A percentile compares a stretch with the other conserved stretches of the same genome.
Conservation (phyloP, 2,113 vertebrate species). For the Hippocampus comes region DNA sequence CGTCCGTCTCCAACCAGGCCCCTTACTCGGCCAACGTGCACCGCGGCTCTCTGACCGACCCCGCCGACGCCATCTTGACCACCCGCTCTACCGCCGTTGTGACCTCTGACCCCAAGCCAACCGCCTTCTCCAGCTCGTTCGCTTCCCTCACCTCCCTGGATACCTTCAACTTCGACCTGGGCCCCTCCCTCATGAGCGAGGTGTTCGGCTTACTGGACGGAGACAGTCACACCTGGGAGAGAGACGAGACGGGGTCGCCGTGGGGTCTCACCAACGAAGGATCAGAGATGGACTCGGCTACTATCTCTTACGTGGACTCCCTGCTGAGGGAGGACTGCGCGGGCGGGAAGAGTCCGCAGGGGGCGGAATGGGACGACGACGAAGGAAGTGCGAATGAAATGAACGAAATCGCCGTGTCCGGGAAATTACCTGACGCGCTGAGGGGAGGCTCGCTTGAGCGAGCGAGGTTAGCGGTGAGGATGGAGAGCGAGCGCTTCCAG, state of each 20-base stretch:
- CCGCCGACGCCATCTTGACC: conserved; percentile 54
- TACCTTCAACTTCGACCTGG: conserved; percentile 91
- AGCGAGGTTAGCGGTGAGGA: conserved; percentile 31
- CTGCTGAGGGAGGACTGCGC: conserved; percentile 66
- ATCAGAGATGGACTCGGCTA: conserved; percentile 63
- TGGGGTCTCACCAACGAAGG: conserved; percentile 48
- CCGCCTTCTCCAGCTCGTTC: conserved; percentile 64
- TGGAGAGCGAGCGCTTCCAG: conserved; percentile 65
- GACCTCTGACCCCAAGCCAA: conserved; percentile 55
- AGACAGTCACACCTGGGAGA: conserved; percentile 39
- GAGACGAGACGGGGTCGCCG: conserved; percentile 50
- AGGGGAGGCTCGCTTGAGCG: conserved; percentile 39
- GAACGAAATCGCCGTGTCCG: conserved; percentile 36
- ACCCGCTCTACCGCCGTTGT: conserved; percentile 71
- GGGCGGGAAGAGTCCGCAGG: conserved; percentile 53
- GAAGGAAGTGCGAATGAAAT: conserved; percentile 28
- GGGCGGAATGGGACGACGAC: conserved; percentile 53
- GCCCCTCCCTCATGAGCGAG: conserved; percentile 93
- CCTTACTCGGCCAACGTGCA: conserved; percentile 60
- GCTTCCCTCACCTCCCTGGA: conserved; percentile 83
- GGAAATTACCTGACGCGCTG: conserved; percentile 52
- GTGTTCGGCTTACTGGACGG: conserved; percentile 82
- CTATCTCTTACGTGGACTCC: conserved; percentile 69
- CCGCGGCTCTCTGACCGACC: conserved; percentile 63
- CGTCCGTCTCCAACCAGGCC: conserved; percentile 58